Percentiles rank a stretch among this genome's conserved stretches.
phyloP scores from a whole-genome alignment of 1,140 invertebrate genomes.

The Epicauta chinensis region DNA sequence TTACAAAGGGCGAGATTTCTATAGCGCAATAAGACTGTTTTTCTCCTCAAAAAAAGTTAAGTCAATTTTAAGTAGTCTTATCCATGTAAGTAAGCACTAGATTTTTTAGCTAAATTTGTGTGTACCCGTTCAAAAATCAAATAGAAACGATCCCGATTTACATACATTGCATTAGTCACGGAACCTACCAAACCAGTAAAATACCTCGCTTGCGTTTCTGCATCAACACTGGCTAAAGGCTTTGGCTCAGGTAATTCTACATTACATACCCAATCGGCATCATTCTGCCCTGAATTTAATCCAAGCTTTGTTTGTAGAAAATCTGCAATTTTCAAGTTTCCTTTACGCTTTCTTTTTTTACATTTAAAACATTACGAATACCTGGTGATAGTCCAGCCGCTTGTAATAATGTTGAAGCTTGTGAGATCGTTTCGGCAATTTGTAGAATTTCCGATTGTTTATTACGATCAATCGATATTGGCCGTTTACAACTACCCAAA shows the following conservation, averaged over 20 bases:
- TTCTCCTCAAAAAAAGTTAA: no score
- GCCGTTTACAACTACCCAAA: not conserved
- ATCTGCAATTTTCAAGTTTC: constrained; percentile 8
- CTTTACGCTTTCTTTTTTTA: no score
- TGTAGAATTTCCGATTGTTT: constrained; percentile 50
- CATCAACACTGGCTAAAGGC: constrained; percentile 66
- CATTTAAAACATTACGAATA: constrained; percentile 24
- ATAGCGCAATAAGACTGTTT: no score
- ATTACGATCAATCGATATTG: constrained; percentile 9
- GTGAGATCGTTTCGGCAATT: constrained; percentile 62
- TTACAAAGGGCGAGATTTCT: no score
- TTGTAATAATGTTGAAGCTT: constrained; percentile 63
- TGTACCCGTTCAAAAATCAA: no score
- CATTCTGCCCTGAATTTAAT: constrained; percentile 4
- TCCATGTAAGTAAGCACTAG: no score
- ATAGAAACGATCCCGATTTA: no score
- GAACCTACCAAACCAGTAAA: no score
- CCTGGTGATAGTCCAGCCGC: constrained; percentile 54
- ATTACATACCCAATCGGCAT: constrained; percentile 41
- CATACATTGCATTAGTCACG: no score
- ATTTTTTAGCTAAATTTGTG: no score
- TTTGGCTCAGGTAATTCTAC: constrained; percentile 66
- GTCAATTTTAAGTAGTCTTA: no score
- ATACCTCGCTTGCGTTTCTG: constrained; percentile 57
- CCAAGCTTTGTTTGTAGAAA: constrained; percentile 19